Conservation (phyloP, 2,797 vertebrate genomes). For the Gymnothorax reevesii region DNA sequence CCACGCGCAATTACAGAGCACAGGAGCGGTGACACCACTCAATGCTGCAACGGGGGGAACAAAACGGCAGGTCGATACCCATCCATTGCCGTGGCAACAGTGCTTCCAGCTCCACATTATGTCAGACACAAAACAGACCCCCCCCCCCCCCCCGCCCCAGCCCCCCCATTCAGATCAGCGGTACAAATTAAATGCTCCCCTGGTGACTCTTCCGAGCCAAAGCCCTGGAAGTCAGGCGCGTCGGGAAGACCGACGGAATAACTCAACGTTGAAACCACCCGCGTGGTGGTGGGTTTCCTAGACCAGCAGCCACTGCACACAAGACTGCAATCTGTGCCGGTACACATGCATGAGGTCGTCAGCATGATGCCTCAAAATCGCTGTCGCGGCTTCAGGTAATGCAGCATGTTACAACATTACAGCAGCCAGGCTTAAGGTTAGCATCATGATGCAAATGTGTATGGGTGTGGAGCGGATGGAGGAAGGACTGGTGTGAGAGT, state of each 20-base stretch:
- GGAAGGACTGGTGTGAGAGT: background rate
- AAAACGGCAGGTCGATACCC: constrained; percentile 59
- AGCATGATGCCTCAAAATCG: background rate
- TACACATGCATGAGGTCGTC: background rate
- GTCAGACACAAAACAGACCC: constrained; percentile 64
- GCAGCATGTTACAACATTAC: too few species aligned
- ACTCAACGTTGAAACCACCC: background rate
- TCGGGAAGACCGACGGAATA: background rate
- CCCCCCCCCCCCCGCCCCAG: constrained; percentile 59
- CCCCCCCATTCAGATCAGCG: constrained; percentile 47
- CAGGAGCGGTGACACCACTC: constrained; percentile 12
- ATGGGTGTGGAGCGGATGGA: too few species aligned
- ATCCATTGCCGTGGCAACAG: constrained; percentile 63
- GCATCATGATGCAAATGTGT: background rate
- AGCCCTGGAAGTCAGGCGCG: constrained; percentile 19
- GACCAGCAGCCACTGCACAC: background rate
- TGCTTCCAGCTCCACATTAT: constrained; percentile 60
- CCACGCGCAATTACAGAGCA: constrained; percentile 44
- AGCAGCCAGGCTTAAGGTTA: too few species aligned
- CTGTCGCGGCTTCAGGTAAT: too few species aligned
- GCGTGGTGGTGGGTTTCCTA: background rate
- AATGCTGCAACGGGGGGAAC: constrained; percentile 27
- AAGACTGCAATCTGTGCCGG: background rate
- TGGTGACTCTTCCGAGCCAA: constrained; percentile 5
- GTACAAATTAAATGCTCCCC: background rate